These are phyloP conservation scores for Helicoverpa assulta DNA, from an alignment of 2,888 invertebrate species.

Conservation along the genomic window DNA sequence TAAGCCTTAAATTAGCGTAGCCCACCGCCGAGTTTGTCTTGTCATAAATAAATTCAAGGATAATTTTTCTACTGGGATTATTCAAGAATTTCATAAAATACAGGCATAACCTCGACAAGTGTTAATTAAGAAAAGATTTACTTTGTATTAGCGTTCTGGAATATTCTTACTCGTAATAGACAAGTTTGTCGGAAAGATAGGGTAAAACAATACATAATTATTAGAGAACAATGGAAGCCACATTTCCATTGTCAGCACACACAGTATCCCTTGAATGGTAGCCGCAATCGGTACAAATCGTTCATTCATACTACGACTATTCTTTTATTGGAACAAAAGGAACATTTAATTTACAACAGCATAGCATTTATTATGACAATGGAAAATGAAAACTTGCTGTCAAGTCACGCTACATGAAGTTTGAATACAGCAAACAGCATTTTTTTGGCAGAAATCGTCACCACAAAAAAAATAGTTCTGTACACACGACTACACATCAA, in stretches of 20 bases:
- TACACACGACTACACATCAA: too few species aligned
- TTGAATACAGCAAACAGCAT: too few species aligned
- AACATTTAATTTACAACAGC: neutral
- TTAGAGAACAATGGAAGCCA: slow-evolving; percentile 5
- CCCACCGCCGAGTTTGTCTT: neutral
- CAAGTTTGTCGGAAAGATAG: neutral
- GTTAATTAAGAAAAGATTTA: slow-evolving; percentile 7
- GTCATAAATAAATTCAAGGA: neutral
- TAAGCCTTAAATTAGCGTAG: neutral
- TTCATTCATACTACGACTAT: slow-evolving; percentile 7
- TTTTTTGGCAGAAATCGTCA: too few species aligned
- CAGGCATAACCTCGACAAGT: neutral
- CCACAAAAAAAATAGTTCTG: too few species aligned
- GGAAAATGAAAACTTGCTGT: neutral
- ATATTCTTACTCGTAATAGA: neutral
- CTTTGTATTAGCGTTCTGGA: slow-evolving; percentile 9
- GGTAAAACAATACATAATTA: slow-evolving; percentile 5
- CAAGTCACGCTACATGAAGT: neutral
- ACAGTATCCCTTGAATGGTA: slow-evolving; percentile 18
- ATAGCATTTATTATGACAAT: neutral
- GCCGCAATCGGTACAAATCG: slow-evolving; percentile 25
- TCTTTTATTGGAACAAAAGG: slow-evolving; percentile 26
- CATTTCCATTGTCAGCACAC: slow-evolving; percentile 10
- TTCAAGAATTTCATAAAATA: neutral
- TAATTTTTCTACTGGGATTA: neutral